Base-by-base conservation (phyloP, 2,888 invertebrate genomes). In the Atherix ibis region DNA sequence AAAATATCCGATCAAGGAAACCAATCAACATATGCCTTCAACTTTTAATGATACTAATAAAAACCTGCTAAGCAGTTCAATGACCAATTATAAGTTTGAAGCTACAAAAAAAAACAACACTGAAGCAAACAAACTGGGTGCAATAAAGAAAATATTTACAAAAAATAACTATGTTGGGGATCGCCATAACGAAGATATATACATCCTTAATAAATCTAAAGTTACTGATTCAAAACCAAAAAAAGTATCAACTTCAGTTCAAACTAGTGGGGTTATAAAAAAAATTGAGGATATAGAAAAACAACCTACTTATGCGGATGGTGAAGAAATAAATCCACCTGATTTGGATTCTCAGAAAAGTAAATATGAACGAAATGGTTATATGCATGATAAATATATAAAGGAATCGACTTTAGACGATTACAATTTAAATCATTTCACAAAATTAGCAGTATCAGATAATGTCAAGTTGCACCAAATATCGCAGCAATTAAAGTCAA, bases 191-290 rank as follows among this genome's bases (percentile, higher is more conserved):
- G 22, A 16, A 3, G 18, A 25, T 12, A 13, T 6, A n/a, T 18
- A 24, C 9, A 6, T 10, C 10, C 22, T 8, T 8, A 35, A 31
- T n/a, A 30, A 31, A 10, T 18, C 19, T 6, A 19, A 31, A 4
- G 36, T 27, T 22, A 9, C 12, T 18, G 3, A 26, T 2, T 27
- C 15, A 9, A 60, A 56, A 47, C 60, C 62, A 1, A 43, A 54
- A 24, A 72, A 71, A 55, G 67, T 71, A 2, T 70, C 70, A 8
- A 66, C 68, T 2, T 64, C 67, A 2, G 68, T 58, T n/a, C 71
- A 71, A 52, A 71, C 71, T 2, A 66, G 62, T 44, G 63, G 64
- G 2, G 61, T 67, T 30, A 45, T 66, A 4, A 59, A 64, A 26
- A 64, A 63, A 48, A 43, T 61, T 27, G 18, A 62, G 59, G 29